Conservation (phyloP, 2,113 vertebrate genomes). For the Cathartes aura region DNA sequence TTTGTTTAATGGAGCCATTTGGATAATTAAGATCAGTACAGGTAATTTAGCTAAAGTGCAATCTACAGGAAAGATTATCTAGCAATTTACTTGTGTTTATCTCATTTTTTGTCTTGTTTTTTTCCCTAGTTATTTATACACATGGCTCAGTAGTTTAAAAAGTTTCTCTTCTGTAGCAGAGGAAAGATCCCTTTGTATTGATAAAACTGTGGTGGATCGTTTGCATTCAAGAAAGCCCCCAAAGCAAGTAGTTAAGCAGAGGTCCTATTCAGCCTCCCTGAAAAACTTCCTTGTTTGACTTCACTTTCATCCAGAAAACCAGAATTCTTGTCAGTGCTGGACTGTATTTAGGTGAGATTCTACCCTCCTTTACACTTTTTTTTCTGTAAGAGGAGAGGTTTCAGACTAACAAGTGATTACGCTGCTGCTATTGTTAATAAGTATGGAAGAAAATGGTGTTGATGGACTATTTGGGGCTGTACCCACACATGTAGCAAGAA, state of each 20-base stretch:
- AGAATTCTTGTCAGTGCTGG: background rate
- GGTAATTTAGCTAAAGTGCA: slow-evolving; percentile 33
- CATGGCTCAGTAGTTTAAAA: background rate
- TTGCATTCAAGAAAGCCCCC: background rate
- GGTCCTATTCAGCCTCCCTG: background rate
- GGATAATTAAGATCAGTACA: slow-evolving; percentile 46
- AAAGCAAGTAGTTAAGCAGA: background rate
- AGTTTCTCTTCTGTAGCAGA: background rate
- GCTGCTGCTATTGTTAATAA: background rate
- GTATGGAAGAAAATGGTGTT: background rate
- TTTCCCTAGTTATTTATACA: background rate
- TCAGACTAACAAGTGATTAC: background rate
- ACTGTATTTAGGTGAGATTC: background rate
- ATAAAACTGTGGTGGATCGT: background rate
- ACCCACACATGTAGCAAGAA: background rate
- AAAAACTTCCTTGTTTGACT: background rate
- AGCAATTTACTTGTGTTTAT: slow-evolving; percentile 1
- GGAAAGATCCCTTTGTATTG: background rate
- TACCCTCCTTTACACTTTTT: background rate
- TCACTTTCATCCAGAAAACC: background rate
- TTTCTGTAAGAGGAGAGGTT: background rate
- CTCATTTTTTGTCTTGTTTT: background rate
- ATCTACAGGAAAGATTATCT: slow-evolving; percentile 11
- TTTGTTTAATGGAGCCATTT: slow-evolving; percentile 55
- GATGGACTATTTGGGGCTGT: background rate